Conservation (phyloP, 1,140 invertebrate species). For the Dendrolimus punctatus region DNA sequence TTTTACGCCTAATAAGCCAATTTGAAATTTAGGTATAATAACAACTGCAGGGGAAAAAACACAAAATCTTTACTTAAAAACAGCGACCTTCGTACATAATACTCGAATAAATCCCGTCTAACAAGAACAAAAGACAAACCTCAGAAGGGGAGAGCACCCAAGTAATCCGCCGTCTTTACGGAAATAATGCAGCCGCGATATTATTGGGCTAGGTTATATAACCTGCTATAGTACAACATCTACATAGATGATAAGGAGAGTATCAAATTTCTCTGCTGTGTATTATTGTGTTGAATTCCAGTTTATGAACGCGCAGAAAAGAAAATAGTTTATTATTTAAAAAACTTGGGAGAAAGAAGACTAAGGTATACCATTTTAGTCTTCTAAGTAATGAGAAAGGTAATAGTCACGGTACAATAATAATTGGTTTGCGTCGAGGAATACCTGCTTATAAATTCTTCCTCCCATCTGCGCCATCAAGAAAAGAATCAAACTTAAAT, state of each 20-base stretch:
- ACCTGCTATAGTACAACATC: constrained; percentile 3
- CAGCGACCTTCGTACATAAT: constrained; percentile 16
- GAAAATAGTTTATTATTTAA: too few relatives aligned
- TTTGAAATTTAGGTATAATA: neutral
- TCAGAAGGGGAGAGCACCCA: constrained; percentile 14
- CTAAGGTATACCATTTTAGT: too few relatives aligned
- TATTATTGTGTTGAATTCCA: too few relatives aligned
- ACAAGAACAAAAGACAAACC: constrained; percentile 32
- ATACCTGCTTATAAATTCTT: too few relatives aligned
- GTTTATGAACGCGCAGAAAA: too few relatives aligned
- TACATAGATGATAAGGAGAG: constrained; percentile 5
- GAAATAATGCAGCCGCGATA: constrained; percentile 26
- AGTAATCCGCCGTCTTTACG: constrained; percentile 26
- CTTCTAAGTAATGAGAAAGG: too few relatives aligned
- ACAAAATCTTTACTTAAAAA: constrained; percentile 18
- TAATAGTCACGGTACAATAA: too few relatives aligned
- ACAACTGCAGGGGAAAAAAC: constrained; percentile 1
- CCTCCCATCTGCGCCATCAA: too few relatives aligned
- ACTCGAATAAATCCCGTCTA: constrained; percentile 25
- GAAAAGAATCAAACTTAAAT: too few relatives aligned
- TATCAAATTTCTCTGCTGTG: constrained; percentile 13
- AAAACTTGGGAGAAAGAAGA: too few relatives aligned
- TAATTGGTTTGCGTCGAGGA: too few relatives aligned
- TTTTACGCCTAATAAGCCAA: too few relatives aligned
- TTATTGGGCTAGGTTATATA: constrained; percentile 23